Evolutionary conservation across 2,888 invertebrate genomes (phyloP).

Genomic region (Byasa hedistus): DNA sequence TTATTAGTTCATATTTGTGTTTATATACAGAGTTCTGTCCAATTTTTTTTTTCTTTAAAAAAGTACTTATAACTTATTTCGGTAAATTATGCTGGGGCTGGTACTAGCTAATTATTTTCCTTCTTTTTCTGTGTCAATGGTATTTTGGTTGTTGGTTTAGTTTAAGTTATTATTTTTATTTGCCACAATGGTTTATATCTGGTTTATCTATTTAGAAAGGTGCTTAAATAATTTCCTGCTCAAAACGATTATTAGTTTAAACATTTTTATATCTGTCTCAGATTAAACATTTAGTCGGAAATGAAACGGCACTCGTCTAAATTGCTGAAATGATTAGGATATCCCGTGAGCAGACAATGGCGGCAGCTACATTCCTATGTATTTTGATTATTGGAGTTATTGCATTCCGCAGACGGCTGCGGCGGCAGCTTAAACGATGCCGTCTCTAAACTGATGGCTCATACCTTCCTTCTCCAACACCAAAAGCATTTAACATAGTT

Average conservation of each 20-base stretch:
- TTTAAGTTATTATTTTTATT: too few species aligned
- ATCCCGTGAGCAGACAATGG: background rate
- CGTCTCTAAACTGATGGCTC: constrained; percentile 5
- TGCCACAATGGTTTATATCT: too few species aligned
- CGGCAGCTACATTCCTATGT: background rate
- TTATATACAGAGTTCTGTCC: too few species aligned
- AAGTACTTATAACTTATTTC: too few species aligned
- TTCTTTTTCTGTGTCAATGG: too few species aligned
- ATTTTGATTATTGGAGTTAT: constrained; percentile 25
- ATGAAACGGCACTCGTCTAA: background rate
- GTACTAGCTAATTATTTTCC: too few species aligned
- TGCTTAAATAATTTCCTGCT: background rate
- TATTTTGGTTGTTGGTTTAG: too few species aligned
- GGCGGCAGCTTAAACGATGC: constrained; percentile 19
- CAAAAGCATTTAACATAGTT: too few species aligned
- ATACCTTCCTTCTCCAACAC: background rate
- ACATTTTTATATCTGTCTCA: background rate
- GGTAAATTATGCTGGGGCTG: too few species aligned
- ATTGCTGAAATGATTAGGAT: constrained; percentile 12
- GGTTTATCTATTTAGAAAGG: too few species aligned
- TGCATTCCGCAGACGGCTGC: constrained; percentile 25
- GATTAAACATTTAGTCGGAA: background rate
- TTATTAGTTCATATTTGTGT: too few species aligned
- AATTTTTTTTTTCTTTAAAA: too few species aligned
- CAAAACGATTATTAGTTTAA: background rate